Percentiles rank a stretch among this genome's conserved stretches.
Conservation (phyloP, 37 sponge, comb jelly and placozoan genomes). For the Spongilla lacustris region DNA sequence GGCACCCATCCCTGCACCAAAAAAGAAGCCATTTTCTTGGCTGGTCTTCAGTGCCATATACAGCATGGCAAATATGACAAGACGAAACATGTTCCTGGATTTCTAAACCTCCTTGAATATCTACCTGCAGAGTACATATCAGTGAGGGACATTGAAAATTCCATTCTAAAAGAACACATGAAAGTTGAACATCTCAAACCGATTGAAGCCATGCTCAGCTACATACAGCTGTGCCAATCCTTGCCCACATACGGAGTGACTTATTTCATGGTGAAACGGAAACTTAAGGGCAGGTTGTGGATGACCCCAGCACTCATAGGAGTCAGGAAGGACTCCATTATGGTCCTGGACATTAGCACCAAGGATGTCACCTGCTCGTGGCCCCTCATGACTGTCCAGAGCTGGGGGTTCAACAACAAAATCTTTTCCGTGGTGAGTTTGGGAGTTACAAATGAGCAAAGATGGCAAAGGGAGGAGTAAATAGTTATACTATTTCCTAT, state of each 20-base stretch:
- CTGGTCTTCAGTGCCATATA: conserved; percentile 56
- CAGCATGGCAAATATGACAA: conserved; percentile 63
- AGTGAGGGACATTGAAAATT: background rate
- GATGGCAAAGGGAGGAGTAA: background rate
- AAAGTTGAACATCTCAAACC: background rate
- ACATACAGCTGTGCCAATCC: conserved; percentile 68
- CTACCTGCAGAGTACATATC: background rate
- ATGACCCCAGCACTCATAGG: background rate
- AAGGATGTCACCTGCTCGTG: conserved; percentile 38
- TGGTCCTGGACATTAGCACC: conserved; percentile 67
- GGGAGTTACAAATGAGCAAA: background rate
- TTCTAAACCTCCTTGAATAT: conserved; percentile 15
- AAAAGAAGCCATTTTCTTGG: conserved; percentile 54
- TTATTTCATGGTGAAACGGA: conserved; percentile 68
- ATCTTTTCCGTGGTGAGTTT: conserved; percentile 37
- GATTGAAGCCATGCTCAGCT: conserved; percentile 60
- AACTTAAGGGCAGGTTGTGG: conserved; percentile 58
- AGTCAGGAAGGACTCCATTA: conserved; percentile 50
- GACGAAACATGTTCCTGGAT: conserved; percentile 62
- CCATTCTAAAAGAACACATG: background rate
- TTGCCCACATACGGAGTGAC: conserved; percentile 75
- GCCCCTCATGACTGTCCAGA: background rate
- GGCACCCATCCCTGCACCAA: conserved; percentile 48
- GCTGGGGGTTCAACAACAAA: conserved; percentile 50
- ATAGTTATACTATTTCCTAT: too few species aligned